phyloP scores from a whole-genome alignment of 1,140 invertebrate genomes.

The Drosophila jambulina region DNA sequence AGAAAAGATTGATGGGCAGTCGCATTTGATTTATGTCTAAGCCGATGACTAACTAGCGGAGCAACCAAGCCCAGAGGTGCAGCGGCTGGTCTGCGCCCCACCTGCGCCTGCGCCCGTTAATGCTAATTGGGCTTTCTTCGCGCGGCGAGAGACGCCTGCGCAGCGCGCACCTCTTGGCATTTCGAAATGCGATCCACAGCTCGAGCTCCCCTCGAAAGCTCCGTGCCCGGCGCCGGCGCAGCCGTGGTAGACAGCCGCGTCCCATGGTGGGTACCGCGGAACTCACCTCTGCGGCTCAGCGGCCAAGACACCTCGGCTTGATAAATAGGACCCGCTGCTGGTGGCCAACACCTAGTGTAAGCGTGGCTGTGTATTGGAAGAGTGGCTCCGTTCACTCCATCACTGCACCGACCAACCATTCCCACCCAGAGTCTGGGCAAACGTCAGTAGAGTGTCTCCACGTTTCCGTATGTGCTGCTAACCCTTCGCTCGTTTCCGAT shows the following conservation, averaged over 20 bases:
- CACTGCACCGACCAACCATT: slow-evolving; percentile 40
- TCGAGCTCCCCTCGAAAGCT: slow-evolving; percentile 63
- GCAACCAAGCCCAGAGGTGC: slow-evolving; percentile 39
- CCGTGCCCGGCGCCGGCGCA: slow-evolving; percentile 49
- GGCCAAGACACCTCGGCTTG: slow-evolving; percentile 77
- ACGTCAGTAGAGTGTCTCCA: slow-evolving; percentile 53
- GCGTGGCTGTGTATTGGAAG: slow-evolving; percentile 85
- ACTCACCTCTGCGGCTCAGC: slow-evolving; percentile 55
- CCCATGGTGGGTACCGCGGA: slow-evolving; percentile 30
- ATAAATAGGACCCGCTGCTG: slow-evolving; percentile 85
- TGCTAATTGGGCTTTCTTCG: slow-evolving; percentile 80
- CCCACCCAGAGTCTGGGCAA: slow-evolving; percentile 57
- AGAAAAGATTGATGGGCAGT: slow-evolving; percentile 54
- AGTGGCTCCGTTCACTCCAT: slow-evolving; percentile 71
- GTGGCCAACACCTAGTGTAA: slow-evolving; percentile 85
- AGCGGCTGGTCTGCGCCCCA: slow-evolving; percentile 16
- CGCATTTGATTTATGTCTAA: slow-evolving; percentile 44
- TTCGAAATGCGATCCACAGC: slow-evolving; percentile 71
- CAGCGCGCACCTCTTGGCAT: slow-evolving; percentile 56
- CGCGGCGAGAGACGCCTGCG: slow-evolving; percentile 39
- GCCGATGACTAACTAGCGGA: slow-evolving; percentile 50
- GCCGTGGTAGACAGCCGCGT: slow-evolving; percentile 20
- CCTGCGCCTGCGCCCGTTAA: slow-evolving; percentile 46
- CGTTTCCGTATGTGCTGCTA: slow-evolving; percentile 43
- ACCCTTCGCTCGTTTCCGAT: slow-evolving; percentile 37